Evolutionary conservation across 2,797 vertebrate species (phyloP).

Genomic region (Notolabrus celidotus): DNA sequence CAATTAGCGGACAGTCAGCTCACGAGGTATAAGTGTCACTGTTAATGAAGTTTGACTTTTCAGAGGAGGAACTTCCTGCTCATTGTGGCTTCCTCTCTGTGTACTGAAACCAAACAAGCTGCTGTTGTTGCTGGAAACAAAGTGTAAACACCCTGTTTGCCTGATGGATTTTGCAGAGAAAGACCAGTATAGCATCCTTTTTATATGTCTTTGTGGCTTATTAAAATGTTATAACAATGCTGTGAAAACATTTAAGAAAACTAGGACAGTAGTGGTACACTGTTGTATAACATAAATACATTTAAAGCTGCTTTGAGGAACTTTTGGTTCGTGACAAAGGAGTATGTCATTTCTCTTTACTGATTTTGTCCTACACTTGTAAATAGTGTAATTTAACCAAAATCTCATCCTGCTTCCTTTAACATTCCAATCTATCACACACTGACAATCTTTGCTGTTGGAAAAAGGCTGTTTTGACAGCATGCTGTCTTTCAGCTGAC

Average conservation of each 20-base stretch:
- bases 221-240: not conserved
- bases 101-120: conserved; percentile 28
- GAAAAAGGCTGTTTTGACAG: too few species aligned
- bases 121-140: conserved; percentile 31
- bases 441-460: too few species aligned
- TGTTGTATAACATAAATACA: not conserved
- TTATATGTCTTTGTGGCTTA: conserved; percentile 14
- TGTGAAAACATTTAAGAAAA: not conserved
- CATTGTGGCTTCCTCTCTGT: conserved; percentile 21
- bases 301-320: too few species aligned
- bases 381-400: too few species aligned
- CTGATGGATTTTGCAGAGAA: conserved; percentile 20
- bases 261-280: not conserved
- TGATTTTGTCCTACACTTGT: too few species aligned
- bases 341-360: too few species aligned
- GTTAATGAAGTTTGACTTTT: conserved; percentile 15
- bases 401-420: too few species aligned
- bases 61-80: conserved; percentile 9
- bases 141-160: conserved; percentile 21
- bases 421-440: too few species aligned
- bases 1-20: conserved; percentile 3
- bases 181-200: conserved; percentile 8
- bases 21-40: not conserved
- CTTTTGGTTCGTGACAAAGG: too few species aligned
- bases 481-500: too few species aligned